Base-by-base conservation (phyloP, 2,797 vertebrate genomes). In the Pangasius krempfi region DNA sequence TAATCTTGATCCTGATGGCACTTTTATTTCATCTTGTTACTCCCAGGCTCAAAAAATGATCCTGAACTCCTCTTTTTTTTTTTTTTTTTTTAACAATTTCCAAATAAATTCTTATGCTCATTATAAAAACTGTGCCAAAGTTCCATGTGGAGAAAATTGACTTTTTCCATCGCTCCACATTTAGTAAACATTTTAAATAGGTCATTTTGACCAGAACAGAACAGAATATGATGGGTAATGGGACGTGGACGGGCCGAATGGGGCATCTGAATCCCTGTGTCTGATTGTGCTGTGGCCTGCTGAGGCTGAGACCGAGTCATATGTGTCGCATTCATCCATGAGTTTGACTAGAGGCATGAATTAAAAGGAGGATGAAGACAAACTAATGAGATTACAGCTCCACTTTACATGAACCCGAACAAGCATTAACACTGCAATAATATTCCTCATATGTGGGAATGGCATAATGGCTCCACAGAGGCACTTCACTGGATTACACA, bases 381-480 rank as follows among this genome's bases (percentile, higher is more conserved):
- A 75, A 75, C 76, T 82, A 86, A 89, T 82, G 81, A 86, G 52
- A 52, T 73, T 40, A 60, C 20, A 75, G 58, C 16, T 81, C 30
- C 62, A 80, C 83, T 80, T 72, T 33, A 58, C 60, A 40, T 86
- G 84, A 73, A 79, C 68, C 50, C 47, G 3, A 58, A 64, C 68
- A 4, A 5, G 13, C 68, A 84, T 73, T 54, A 87, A 50, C 86
- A 20, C 33, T 9, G 20, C 62, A 75, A 73, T 13, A 52, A 82
- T 62, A 16, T 75, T 75, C 13, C 75, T 52, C 76, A 40, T 58
- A 37, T 80, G 54, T 37, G 78, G 20, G 33, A 14, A 70, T 3
- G 86, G 33, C 25, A 37, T 84, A 64, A 88, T 58, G 81, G n/a
- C 20, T 54, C 62, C 27, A 50, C 8, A 3, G 52, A 50, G 78